Conservation (phyloP, 1,140 invertebrate species). For the Drosophila burlai region DNA sequence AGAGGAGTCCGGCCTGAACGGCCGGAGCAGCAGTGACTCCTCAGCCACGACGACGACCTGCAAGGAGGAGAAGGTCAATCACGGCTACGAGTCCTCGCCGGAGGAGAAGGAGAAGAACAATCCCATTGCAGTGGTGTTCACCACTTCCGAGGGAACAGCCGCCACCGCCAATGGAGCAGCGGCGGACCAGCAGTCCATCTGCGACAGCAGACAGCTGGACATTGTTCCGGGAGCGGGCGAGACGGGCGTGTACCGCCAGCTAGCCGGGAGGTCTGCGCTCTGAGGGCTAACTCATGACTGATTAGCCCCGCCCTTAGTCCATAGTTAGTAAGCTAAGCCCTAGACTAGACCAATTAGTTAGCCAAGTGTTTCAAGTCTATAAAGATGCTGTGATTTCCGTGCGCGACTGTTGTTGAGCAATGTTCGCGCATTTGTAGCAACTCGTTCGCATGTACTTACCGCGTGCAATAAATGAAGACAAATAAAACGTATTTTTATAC, state of each 20-base stretch:
- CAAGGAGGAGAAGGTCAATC: slow-evolving; percentile 75
- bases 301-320: slow-evolving; percentile 32
- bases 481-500: slow-evolving; percentile 57
- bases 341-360: slow-evolving; percentile 61
- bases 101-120: slow-evolving; percentile 61
- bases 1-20: slow-evolving; percentile 67
- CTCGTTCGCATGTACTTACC: slow-evolving; percentile 68
- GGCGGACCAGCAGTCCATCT: slow-evolving; percentile 52
- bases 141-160: slow-evolving; percentile 1
- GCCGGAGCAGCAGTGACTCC: slow-evolving; percentile 65
- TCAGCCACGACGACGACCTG: slow-evolving; percentile 51
- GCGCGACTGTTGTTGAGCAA: slow-evolving; percentile 71
- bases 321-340: slow-evolving; percentile 61
- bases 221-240: slow-evolving; percentile 58
- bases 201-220: slow-evolving; percentile 60
- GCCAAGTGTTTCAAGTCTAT: slow-evolving; percentile 71
- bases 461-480: slow-evolving; percentile 64
- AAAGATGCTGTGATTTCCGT: slow-evolving; percentile 80
- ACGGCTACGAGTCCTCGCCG: slow-evolving; percentile 65
- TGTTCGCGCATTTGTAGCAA: slow-evolving; percentile 48
- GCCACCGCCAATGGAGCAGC: slow-evolving; percentile 3
- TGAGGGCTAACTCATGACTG: slow-evolving; percentile 20
- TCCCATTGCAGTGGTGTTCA: slow-evolving; percentile 65
- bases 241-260: slow-evolving; percentile 61
- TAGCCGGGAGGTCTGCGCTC: slow-evolving; percentile 50